Conservation (phyloP, 2,888 invertebrate species). For the Trissolcus japonicus region DNA sequence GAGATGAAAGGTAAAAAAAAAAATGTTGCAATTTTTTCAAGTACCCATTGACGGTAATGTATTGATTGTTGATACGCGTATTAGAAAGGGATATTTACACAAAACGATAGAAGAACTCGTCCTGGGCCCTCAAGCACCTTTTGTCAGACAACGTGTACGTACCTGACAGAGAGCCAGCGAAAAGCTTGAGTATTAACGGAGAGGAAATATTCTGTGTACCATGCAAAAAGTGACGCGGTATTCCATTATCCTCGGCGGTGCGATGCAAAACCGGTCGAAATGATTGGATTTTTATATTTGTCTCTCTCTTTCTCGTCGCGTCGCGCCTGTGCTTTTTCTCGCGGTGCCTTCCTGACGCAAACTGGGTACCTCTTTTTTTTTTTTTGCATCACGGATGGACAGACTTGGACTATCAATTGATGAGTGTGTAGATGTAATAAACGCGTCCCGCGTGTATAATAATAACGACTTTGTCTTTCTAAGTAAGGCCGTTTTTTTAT, state of each 20-base stretch:
- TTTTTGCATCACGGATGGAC: conserved; percentile 50
- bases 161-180: conserved; percentile 58
- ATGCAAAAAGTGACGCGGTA: conserved; percentile 71
- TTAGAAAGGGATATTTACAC: conserved; percentile 41
- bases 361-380: conserved; percentile 47
- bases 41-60: not conserved
- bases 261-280: conserved; percentile 74
- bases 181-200: conserved; percentile 67
- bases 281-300: conserved; percentile 72
- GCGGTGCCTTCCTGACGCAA: conserved; percentile 50
- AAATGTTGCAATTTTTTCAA: not conserved
- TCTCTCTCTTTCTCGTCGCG: conserved; percentile 58
- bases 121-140: conserved; percentile 53
- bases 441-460: conserved; percentile 41
- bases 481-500: conserved; percentile 21
- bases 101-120: conserved; percentile 34
- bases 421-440: conserved; percentile 51
- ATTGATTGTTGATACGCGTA: conserved; percentile 47
- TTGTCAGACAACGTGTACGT: conserved; percentile 54
- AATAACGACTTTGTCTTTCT: conserved; percentile 49
- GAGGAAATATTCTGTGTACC: conserved; percentile 70
- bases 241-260: conserved; percentile 70
- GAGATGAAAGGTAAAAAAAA: not conserved
- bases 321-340: conserved; percentile 53
- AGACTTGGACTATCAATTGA: conserved; percentile 54